Evolutionary conservation across 2,797 vertebrate genomes (phyloP), one percentile per base, ranked within the genome.

Genomic region (Malacoraja senta): DNA sequence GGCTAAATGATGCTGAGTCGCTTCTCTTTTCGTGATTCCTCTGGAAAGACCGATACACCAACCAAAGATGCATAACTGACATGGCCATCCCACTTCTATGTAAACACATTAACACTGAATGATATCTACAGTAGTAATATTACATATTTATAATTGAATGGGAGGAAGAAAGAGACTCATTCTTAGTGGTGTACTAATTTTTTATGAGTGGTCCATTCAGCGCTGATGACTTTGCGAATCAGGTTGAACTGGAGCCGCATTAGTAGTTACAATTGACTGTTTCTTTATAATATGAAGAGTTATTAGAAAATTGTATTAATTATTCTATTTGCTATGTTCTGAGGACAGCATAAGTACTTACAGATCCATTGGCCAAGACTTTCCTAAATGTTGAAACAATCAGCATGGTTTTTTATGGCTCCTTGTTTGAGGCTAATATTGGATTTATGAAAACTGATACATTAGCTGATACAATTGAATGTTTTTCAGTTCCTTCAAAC

Each of bases 401-500:
- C 61, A 21, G 61, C 68, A 68, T 58, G 3, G 24, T 0, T 26
- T 12, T n/a, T 83, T 15, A 86, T 88, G n/a, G n/a, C 3, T 68
- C 8, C 15, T 32, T 65, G n/a, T 88, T 68, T 58, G 53, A 83
- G 26, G 53, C 10, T 21, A 1, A 15, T 35, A 35, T 4, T 17
- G 24, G 38, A 15, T 44, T 26, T 32, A n/a, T 24, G 29, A 6
- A 58, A 53, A 29, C 72, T 77, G 53, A 29, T 58, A 19, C 38
- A n/a, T 71, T 71, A 35, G 32, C 24, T 71, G 65, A 76, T 86
- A 38, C 93, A 94, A 94, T 94, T 0, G 68, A 0, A 95, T 88
- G 93, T 95, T 3, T 94, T 96, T 94, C 95, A 99, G 98, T 97
- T 97, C 96, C 97, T 96, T 96, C 96, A 96, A 98, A 98, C 98